Conservation (phyloP, 2,113 vertebrate species). For the Saimiri boliviensis region DNA sequence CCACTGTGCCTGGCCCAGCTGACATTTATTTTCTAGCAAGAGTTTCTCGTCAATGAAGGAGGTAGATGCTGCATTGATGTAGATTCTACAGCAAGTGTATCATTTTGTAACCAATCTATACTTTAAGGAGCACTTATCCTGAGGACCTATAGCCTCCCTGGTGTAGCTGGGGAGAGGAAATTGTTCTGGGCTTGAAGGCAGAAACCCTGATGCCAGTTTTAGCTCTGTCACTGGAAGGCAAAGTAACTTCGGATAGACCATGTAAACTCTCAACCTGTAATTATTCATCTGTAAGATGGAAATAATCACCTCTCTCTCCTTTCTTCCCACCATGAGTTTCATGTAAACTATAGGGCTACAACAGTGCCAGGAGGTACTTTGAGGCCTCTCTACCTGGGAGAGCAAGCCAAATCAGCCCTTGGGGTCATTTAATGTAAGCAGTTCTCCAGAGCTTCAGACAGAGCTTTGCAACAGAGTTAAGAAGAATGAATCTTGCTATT, state of each 20-base stretch:
- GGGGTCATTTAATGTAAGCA: background rate
- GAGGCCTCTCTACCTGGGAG: background rate
- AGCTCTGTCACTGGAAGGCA: background rate
- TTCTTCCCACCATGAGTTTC: background rate
- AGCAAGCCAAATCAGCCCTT: background rate
- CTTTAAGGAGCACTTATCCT: background rate
- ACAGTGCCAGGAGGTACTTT: background rate
- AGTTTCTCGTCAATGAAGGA: conserved; percentile 6
- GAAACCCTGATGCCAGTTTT: background rate
- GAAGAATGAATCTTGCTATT: background rate
- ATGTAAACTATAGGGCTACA: background rate
- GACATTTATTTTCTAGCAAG: background rate
- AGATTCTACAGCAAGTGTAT: background rate
- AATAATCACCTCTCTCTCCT: background rate
- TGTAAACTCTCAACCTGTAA: background rate
- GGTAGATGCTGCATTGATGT: background rate
- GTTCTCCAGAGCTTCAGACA: background rate
- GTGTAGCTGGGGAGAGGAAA: background rate
- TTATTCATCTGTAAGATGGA: background rate
- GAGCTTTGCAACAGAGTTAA: background rate
- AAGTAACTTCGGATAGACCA: background rate
- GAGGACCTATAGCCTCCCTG: background rate
- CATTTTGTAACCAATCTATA: background rate
- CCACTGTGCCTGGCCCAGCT: background rate
- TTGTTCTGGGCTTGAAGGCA: background rate